Conservation (phyloP, 2,888 invertebrate species). For the Euplexia lucipara region DNA sequence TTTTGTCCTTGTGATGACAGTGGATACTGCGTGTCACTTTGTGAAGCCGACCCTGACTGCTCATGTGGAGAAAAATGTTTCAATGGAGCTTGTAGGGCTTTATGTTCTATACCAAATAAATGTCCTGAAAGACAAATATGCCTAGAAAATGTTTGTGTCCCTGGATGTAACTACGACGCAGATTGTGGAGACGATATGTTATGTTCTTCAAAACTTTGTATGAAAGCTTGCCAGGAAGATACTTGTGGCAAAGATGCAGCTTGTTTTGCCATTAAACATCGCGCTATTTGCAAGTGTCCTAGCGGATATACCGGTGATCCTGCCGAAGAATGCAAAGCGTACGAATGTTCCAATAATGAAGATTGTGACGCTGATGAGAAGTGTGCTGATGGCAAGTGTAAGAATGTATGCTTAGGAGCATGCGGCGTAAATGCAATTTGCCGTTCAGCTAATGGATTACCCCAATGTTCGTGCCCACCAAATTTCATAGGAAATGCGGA, state of each 20-base stretch:
- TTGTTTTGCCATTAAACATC: conserved; percentile 95
- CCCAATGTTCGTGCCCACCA: conserved; percentile 96
- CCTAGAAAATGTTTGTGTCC: conserved; percentile 93
- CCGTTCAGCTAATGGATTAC: conserved; percentile 93
- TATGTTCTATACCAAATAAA: conserved; percentile 93
- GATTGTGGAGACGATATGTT: conserved; percentile 95
- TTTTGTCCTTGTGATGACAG: conserved; percentile 95
- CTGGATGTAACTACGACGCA: conserved; percentile 95
- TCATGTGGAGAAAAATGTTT: conserved; percentile 95
- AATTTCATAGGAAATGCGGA: conserved; percentile 96
- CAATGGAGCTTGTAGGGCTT: conserved; percentile 93
- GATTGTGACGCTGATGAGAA: conserved; percentile 95
- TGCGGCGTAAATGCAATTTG: conserved; percentile 97
- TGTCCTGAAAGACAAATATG: conserved; percentile 96
- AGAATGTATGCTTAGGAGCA: conserved; percentile 95
- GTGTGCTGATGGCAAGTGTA: conserved; percentile 93
- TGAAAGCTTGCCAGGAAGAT: conserved; percentile 92
- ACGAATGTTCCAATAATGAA: conserved; percentile 94
- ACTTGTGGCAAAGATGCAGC: conserved; percentile 96
- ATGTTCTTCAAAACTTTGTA: conserved; percentile 93
- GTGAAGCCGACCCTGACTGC: conserved; percentile 93
- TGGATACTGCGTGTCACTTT: conserved; percentile 94
- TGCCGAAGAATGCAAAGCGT: conserved; percentile 93
- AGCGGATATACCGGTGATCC: conserved; percentile 96
- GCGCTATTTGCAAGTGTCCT: conserved; percentile 96